These are phyloP conservation scores for Notocelia uddmanniana DNA, from an alignment of 2,888 invertebrate genomes.

Conservation along the genomic window DNA sequence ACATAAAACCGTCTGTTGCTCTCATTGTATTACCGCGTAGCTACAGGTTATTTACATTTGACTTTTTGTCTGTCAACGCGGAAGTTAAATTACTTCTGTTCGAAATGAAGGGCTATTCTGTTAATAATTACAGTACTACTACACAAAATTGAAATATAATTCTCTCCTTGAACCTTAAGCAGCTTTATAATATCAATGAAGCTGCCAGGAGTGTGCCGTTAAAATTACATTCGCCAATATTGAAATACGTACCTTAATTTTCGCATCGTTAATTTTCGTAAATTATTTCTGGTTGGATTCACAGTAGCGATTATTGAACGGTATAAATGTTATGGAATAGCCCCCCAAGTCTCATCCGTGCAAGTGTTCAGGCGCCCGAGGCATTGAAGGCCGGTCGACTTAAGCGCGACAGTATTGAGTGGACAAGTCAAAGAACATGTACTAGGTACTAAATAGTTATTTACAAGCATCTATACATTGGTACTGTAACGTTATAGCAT, in stretches of 20 bases:
- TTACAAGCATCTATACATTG: neutral
- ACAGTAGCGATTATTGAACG: conserved; percentile 46
- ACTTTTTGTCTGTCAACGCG: conserved; percentile 78
- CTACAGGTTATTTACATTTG: conserved; percentile 84
- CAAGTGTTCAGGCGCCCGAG: conserved; percentile 71
- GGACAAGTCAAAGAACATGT: conserved; percentile 57
- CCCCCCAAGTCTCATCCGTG: conserved; percentile 59
- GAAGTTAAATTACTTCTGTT: conserved; percentile 78
- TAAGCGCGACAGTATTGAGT: conserved; percentile 62
- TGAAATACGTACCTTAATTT: conserved; percentile 37
- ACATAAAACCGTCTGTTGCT: conserved; percentile 9
- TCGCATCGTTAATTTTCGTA: conserved; percentile 45
- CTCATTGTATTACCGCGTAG: conserved; percentile 64
- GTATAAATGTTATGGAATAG: conserved; percentile 62
- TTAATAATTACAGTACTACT: conserved; percentile 34
- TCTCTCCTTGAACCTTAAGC: neutral
- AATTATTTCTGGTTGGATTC: conserved; percentile 47
- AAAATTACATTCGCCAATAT: conserved; percentile 26
- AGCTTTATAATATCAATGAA: conserved; percentile 18
- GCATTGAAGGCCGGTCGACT: conserved; percentile 72
- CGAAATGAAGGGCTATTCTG: conserved; percentile 67
- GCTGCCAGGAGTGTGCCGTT: neutral
- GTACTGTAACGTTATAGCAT: neutral
- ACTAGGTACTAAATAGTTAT: neutral
- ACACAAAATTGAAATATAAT: conserved; percentile 17